These are phyloP conservation scores for Fragum fragum DNA, from an alignment of 2,888 invertebrate species.

Conservation along the genomic window DNA sequence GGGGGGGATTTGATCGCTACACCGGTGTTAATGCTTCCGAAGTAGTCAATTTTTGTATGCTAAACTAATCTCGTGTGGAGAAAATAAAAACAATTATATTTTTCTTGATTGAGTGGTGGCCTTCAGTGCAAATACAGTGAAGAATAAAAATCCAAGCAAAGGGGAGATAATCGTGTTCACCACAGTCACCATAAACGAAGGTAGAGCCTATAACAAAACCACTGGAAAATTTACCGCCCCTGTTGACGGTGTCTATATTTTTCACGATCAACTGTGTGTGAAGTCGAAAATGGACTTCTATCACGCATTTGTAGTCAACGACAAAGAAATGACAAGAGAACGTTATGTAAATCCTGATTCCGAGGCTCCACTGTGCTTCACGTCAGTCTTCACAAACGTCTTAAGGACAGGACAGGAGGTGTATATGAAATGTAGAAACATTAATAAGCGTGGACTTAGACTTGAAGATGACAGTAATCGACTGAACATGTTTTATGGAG, in stretches of 20 bases:
- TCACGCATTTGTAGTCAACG: not conserved
- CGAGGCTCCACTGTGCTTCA: not conserved
- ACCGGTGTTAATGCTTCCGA: no score
- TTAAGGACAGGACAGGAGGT: not conserved
- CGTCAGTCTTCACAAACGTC: not conserved
- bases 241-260: not conserved
- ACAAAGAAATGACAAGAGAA: not conserved
- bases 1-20: no score
- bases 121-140: not conserved
- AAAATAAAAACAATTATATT: no score
- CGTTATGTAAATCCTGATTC: not conserved
- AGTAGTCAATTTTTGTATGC: no score
- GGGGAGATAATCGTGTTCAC: not conserved
- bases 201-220: not conserved
- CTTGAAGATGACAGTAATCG: not conserved
- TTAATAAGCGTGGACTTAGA: not conserved
- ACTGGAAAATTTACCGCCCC: not conserved
- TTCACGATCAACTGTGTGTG: not conserved
- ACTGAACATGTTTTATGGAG: not conserved
- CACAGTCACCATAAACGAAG: not conserved
- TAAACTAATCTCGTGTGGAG: no score
- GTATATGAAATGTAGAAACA: not conserved
- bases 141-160: not conserved
- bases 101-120: not conserved
- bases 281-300: not conserved